Base-by-base conservation (phyloP, 2,888 invertebrate species). In the Thalpophila matura region DNA sequence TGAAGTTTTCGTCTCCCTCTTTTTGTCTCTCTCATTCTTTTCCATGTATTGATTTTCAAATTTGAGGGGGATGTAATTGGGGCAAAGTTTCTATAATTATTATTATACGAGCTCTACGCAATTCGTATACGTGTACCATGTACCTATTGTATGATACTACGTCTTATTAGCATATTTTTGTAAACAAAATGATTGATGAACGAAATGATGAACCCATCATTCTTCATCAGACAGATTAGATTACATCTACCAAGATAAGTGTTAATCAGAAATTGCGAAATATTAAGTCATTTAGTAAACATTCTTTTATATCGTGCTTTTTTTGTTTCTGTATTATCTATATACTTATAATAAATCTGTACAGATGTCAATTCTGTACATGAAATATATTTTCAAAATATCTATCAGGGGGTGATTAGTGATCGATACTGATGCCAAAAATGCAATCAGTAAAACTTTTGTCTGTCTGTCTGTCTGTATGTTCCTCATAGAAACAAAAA, bases 241-340 rank as follows among this genome's bases (percentile, higher is more conserved):
- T 60, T 64, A 43, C 65, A 53, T 58, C 57, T 67, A 57, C 63
- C 65, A 55, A 76, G 77, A 78, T 79, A 67, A 77, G 66, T 49
- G 38, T 66, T 49, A 59, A 58, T 53, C 67, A 75, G 22, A 54
- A 51, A 75, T 69, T 64, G 65, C 24, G 29, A 64, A 66, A 62
- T 63, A 62, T 64, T 55, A 63, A 62, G 43, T 68, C 71, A 74
- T 53, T 59, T 18, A 31, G 43, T 65, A 65, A 61, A 64, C 40
- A 71, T 43, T 0, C 18, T 4, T 22, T 12, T 35, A n/a, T n/a
- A n/a, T n/a, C n/a, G n/a, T n/a, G n/a, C n/a, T n/a, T n/a, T n/a
- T n/a, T n/a, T n/a, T n/a, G n/a, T n/a, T n/a, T n/a, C n/a, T n/a
- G n/a, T n/a, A n/a, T n/a, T n/a, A n/a, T n/a, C n/a, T n/a, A n/a